Evolutionary conservation across 2,797 vertebrate species (phyloP).

Genomic region (Lagorchestes hirsutus): DNA sequence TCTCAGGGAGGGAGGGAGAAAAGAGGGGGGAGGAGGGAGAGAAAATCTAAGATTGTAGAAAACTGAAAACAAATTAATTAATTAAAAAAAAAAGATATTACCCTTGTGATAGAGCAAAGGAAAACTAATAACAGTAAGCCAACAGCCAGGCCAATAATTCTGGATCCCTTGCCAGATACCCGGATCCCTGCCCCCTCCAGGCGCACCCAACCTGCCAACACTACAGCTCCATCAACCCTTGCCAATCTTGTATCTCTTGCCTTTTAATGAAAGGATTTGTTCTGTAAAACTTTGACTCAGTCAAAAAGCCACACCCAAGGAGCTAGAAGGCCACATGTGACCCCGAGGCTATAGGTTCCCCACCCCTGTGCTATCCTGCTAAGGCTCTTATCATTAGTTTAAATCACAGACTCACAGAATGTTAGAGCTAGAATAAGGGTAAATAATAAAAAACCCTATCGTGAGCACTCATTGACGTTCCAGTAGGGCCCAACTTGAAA

Average conservation of each 20-base stretch:
- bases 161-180: not conserved
- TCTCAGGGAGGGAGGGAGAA: too few relatives aligned
- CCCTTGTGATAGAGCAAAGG: not conserved
- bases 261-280: too few relatives aligned
- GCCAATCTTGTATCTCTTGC: not conserved
- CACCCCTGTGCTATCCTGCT: not conserved
- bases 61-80: too few relatives aligned
- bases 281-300: too few relatives aligned
- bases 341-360: too few relatives aligned
- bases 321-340: too few relatives aligned
- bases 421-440: not conserved
- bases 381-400: not conserved
- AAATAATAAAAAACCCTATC: not conserved
- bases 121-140: too few relatives aligned
- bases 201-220: not conserved
- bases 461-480: not conserved
- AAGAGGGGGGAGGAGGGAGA: too few relatives aligned
- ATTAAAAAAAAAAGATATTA: not conserved
- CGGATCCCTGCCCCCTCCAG: not conserved
- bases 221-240: not conserved
- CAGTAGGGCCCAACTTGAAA: not conserved
- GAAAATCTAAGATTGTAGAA: too few relatives aligned
- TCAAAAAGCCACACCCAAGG: too few relatives aligned
- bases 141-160: not conserved
- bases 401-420: not conserved